phyloP scores from a whole-genome alignment of 1,140 invertebrate species.

The Macrostomum lignano region DNA sequence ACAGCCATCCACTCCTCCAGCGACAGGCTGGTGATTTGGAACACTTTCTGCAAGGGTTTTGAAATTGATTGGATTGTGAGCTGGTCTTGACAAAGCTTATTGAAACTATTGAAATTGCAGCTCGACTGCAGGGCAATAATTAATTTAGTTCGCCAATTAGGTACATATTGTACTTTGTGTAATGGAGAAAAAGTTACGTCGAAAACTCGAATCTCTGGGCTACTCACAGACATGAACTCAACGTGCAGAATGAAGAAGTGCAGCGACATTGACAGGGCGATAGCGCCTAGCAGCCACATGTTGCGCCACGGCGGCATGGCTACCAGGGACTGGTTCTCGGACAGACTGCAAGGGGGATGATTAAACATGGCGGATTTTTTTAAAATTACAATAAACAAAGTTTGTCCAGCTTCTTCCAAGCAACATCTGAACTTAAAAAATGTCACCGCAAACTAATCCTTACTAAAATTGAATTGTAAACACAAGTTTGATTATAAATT shows the following conservation, averaged over 20 bases:
- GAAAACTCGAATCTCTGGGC: conserved; percentile 8
- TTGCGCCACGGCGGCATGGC: conserved; percentile 95
- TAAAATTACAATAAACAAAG: not conserved
- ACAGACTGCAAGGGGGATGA: conserved; percentile 40
- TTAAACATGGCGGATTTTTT: conserved; percentile 19
- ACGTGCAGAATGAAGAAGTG: conserved; percentile 98
- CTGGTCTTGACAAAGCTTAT: not conserved
- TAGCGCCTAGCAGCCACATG: conserved; percentile 81
- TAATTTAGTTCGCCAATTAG: not conserved
- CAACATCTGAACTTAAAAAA: not conserved
- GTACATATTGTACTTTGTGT: not conserved
- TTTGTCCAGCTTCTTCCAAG: not conserved
- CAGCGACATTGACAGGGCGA: conserved; percentile 87
- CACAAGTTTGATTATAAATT: too few species aligned
- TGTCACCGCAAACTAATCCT: too few species aligned
- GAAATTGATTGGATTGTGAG: conserved; percentile 27
- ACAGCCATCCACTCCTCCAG: conserved; percentile 85
- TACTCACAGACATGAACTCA: conserved; percentile 63
- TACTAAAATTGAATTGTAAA: too few species aligned
- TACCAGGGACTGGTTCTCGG: conserved; percentile 91
- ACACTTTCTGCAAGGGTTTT: conserved; percentile 45
- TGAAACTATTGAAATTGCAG: not conserved
- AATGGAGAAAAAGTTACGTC: not conserved
- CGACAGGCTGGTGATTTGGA: conserved; percentile 87
- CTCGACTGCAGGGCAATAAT: not conserved